These are phyloP conservation scores for Todus mexicanus DNA, from an alignment of 2,797 vertebrate species.

Conservation along the genomic window DNA sequence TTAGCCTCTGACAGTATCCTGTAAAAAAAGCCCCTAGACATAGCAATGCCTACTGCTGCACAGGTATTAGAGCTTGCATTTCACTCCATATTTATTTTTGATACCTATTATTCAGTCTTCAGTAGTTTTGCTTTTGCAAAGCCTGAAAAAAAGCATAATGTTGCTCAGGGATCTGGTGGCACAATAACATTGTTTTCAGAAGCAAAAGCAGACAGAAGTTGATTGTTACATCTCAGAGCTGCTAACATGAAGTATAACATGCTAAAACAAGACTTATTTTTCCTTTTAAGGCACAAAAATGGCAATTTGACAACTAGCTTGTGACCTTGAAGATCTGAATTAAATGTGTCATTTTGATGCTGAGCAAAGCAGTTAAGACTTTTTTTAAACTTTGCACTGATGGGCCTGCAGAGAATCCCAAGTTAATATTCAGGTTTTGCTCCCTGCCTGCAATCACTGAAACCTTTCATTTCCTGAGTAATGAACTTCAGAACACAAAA, in stretches of 20 bases:
- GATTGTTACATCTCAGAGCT: neutral
- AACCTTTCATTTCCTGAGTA: neutral
- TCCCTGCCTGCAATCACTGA: neutral
- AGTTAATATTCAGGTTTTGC: neutral
- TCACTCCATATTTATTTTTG: neutral
- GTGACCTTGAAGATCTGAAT: neutral
- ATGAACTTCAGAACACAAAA: neutral
- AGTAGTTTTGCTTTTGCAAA: neutral
- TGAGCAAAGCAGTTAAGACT: neutral
- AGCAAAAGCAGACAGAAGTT: neutral
- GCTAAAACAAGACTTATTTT: neutral
- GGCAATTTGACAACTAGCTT: neutral
- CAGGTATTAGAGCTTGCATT: neutral
- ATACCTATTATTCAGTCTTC: neutral
- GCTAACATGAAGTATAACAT: neutral
- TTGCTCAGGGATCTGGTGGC: neutral
- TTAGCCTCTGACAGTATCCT: neutral
- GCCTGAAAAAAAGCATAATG: neutral
- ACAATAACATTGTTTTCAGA: neutral
- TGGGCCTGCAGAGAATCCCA: neutral
- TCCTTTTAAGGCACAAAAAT: neutral
- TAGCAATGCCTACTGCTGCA: neutral
- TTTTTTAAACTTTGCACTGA: neutral
- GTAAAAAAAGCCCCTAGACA: neutral
- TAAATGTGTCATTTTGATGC: neutral